Evolutionary conservation across 2,113 vertebrate species (phyloP).

Genomic region (Prinia subflava): DNA sequence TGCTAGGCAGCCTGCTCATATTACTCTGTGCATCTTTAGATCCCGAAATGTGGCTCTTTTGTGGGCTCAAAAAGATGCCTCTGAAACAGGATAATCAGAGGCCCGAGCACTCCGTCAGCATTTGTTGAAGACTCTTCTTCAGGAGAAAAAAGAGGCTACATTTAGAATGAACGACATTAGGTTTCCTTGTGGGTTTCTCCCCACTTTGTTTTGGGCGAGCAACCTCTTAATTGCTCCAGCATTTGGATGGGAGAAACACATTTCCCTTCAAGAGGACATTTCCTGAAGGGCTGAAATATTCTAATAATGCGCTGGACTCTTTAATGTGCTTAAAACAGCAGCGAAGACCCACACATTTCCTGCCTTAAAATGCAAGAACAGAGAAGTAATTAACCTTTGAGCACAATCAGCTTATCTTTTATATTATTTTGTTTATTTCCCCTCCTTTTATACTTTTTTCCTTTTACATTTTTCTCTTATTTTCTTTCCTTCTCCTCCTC

Average conservation of each 20-base stretch:
- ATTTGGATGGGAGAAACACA: constrained; percentile 24
- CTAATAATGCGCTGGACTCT: neutral
- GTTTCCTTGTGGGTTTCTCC: neutral
- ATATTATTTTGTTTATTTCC: neutral
- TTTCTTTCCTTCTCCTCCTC: neutral
- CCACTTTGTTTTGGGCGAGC: constrained; percentile 11
- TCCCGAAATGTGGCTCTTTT: constrained; percentile 1
- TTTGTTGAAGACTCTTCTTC: neutral
- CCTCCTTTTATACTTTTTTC: neutral
- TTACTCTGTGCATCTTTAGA: constrained; percentile 56
- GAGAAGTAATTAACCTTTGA: neutral
- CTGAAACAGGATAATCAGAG: constrained; percentile 35
- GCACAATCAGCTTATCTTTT: neutral
- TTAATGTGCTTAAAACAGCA: constrained; percentile 1
- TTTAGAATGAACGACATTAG: neutral
- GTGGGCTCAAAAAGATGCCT: constrained; percentile 17
- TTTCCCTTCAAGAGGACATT: constrained; percentile 49
- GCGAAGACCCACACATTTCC: constrained; percentile 19
- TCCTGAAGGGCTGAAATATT: constrained; percentile 50
- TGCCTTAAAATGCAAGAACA: constrained; percentile 20
- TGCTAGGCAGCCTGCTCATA: constrained; percentile 40
- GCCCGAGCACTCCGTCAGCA: neutral
- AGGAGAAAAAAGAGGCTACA: neutral
- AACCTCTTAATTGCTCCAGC: constrained; percentile 53
- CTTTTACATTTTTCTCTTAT: neutral